Evolutionary conservation across 2,797 vertebrate genomes (phyloP).

Genomic region (Mallotus villosus): DNA sequence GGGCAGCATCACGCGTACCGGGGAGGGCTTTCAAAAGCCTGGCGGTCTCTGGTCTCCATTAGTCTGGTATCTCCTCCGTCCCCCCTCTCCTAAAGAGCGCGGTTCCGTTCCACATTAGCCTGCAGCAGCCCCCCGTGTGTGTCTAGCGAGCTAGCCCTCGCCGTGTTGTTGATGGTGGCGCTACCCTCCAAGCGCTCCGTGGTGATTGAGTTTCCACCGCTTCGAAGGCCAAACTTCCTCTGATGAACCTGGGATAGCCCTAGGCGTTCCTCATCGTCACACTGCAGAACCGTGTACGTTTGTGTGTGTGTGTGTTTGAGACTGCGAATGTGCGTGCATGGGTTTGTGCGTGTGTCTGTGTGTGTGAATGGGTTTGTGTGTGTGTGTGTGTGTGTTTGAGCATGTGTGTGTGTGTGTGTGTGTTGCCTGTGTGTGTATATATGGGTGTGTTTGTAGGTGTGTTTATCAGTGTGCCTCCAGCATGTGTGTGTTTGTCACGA

Average conservation of each 20-base stretch:
- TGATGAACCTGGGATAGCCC: slow-evolving; percentile 38
- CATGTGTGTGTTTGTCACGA: slow-evolving; percentile 10
- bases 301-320: slow-evolving; percentile 9
- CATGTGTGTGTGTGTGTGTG: too few relatives aligned
- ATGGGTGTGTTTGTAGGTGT: not conserved
- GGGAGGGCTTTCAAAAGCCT: not conserved
- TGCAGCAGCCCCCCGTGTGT: slow-evolving; percentile 41
- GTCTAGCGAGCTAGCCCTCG: slow-evolving; percentile 41
- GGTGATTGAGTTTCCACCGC: slow-evolving; percentile 62
- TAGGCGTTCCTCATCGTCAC: slow-evolving; percentile 29
- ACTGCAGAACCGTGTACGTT: not conserved
- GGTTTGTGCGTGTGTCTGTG: slow-evolving; percentile 19
- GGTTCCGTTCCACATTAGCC: slow-evolving; percentile 48
- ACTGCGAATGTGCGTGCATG: not conserved
- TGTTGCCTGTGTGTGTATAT: too few relatives aligned
- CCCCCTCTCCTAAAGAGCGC: slow-evolving; percentile 17
- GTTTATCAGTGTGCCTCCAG: not conserved
- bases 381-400: too few relatives aligned
- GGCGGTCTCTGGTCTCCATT: slow-evolving; percentile 63
- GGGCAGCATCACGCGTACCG: slow-evolving; percentile 63
- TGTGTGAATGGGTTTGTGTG: not conserved
- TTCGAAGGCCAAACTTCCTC: slow-evolving; percentile 60
- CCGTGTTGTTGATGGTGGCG: slow-evolving; percentile 51
- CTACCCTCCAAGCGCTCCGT: slow-evolving; percentile 51
- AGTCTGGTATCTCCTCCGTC: slow-evolving; percentile 52